Evolutionary conservation across 2,113 vertebrate species (phyloP).

Genomic region (Trichomycterus rosablanca): DNA sequence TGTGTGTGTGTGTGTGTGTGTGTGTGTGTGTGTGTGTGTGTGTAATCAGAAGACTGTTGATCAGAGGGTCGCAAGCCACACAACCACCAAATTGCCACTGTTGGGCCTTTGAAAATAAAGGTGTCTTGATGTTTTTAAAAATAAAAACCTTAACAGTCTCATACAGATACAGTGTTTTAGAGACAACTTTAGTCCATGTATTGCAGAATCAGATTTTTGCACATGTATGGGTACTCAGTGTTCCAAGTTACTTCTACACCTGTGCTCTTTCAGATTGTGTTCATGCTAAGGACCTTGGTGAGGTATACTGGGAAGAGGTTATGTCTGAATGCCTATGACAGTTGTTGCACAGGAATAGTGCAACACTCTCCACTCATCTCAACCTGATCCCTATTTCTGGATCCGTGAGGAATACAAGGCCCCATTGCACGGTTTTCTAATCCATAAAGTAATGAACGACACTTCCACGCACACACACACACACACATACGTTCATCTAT

Average conservation of each 20-base stretch:
- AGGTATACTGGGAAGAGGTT: background rate
- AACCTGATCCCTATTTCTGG: constrained; percentile 30
- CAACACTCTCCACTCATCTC: constrained; percentile 33
- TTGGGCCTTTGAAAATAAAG: background rate
- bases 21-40: too few species aligned
- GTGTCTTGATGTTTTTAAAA: too few species aligned
- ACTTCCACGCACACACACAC: constrained; percentile 1
- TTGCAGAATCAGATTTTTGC: background rate
- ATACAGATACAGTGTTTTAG: too few species aligned
- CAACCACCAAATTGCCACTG: too few species aligned
- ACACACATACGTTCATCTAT: background rate
- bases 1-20: too few species aligned
- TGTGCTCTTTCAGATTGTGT: background rate
- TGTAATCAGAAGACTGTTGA: too few species aligned
- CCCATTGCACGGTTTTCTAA: constrained; percentile 4
- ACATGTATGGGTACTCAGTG: background rate
- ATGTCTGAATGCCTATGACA: background rate
- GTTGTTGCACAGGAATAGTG: constrained; percentile 36
- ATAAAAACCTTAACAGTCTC: too few species aligned
- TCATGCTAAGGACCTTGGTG: background rate
- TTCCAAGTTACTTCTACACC: background rate
- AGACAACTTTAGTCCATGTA: background rate
- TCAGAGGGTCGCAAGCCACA: too few species aligned
- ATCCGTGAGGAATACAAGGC: too few species aligned
- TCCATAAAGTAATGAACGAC: constrained; percentile 21